Evolutionary conservation across 2,888 invertebrate genomes (phyloP).

Genomic region (Ormia ochracea): DNA sequence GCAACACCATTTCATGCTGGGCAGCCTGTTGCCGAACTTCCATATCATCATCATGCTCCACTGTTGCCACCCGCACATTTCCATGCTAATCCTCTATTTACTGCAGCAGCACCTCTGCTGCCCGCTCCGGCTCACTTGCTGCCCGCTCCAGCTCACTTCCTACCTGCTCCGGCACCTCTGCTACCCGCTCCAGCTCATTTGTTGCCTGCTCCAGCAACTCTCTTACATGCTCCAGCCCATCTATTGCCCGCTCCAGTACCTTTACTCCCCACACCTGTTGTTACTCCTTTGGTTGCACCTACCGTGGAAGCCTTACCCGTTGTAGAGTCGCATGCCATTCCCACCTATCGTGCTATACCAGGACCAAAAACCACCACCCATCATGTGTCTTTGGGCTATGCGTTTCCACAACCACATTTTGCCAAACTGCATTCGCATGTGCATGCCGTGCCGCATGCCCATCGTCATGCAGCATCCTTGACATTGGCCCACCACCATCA

Average conservation of each 20-base stretch:
- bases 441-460: constrained; percentile 66
- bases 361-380: constrained; percentile 74
- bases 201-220: constrained; percentile 58
- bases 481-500: constrained; percentile 67
- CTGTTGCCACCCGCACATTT: constrained; percentile 53
- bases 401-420: constrained; percentile 68
- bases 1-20: constrained; percentile 60
- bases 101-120: constrained; percentile 54
- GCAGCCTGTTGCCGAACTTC: constrained; percentile 23
- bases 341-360: constrained; percentile 71
- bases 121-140: constrained; percentile 53
- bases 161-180: constrained; percentile 60
- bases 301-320: constrained; percentile 69
- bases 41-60: constrained; percentile 33
- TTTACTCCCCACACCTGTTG: constrained; percentile 19
- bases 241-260: constrained; percentile 57
- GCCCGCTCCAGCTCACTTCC: constrained; percentile 54
- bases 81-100: constrained; percentile 28
- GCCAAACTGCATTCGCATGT: constrained; percentile 12
- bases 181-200: constrained; percentile 64
- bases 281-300: constrained; percentile 58
- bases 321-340: constrained; percentile 63
- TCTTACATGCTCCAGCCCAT: constrained; percentile 64
- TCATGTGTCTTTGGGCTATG: constrained; percentile 72
- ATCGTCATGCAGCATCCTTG: constrained; percentile 51